Percentiles rank a stretch among this genome's conserved stretches.
Conservation (phyloP, 2,797 vertebrate species). For the Bovichtus variegatus region DNA sequence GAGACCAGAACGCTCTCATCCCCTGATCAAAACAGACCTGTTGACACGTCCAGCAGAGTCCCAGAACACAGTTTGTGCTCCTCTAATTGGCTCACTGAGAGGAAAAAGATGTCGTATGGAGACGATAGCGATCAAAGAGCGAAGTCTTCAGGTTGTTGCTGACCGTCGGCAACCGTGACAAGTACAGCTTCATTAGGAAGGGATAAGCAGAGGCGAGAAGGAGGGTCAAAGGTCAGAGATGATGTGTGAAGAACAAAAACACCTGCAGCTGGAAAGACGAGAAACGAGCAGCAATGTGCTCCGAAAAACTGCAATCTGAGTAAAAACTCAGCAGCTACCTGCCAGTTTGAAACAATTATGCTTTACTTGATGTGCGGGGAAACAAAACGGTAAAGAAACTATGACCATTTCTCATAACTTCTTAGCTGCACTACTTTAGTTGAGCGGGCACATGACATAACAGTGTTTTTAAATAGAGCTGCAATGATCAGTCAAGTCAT, state of each 20-base stretch:
- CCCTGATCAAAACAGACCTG: conserved; percentile 84
- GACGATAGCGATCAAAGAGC: neutral
- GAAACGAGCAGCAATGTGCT: neutral
- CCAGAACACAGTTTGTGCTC: conserved; percentile 58
- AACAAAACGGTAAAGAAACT: no score
- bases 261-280: conserved; percentile 43
- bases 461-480: no score
- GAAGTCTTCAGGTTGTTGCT: neutral
- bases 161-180: conserved; percentile 5
- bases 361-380: neutral
- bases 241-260: conserved; percentile 43
- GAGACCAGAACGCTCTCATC: conserved; percentile 71
- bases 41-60: conserved; percentile 77
- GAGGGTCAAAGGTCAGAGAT: conserved; percentile 55
- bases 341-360: neutral
- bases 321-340: neutral
- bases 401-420: no score
- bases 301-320: no score
- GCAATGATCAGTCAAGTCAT: no score
- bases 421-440: no score
- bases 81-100: conserved; percentile 66
- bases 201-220: conserved; percentile 27
- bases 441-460: no score
- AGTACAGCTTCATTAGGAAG: conserved; percentile 61
- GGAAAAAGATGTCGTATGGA: conserved; percentile 39